Base-by-base conservation (phyloP, 1,140 invertebrate species). In the Musca domestica region DNA sequence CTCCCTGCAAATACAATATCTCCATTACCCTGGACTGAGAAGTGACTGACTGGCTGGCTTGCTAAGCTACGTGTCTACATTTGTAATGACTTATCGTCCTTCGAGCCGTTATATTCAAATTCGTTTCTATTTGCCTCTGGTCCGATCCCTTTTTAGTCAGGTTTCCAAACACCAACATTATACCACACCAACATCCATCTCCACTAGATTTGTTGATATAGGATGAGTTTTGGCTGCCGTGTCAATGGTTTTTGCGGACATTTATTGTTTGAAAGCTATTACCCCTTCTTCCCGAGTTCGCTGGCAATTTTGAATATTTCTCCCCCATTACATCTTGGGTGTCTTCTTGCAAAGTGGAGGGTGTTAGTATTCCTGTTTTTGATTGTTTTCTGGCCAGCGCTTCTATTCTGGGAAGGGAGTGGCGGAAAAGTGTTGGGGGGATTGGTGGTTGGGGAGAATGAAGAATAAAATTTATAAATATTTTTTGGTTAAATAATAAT, bases 221-320 rank as follows among this genome's bases (percentile, higher is more conserved):
- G 27, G 27, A 9, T 41, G 34, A 41, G 34, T 41, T 67, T 61
- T 66, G 64, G 34, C 51, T 58, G 64, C 63, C 77, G 78, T 79
- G 77, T 80, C 77, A 80, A 80, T 80, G 77, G 75, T 77, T 79
- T 69, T 80, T 80, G 77, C 77, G 77, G 78, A 80, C 78, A 80
- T 80, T 80, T 80, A 80, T 80, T 80, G 78, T 80, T 80, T 80
- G 78, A 80, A 80, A 80, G 77, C 78, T 80, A 80, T 80, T 80
- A 80, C 77, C 76, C 78, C 73, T 78, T 52, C 66, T 56, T 12
- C 14, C 17, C 27, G 12, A 25, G 9, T 46, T 67, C n/a, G n/a
- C n/a, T 7, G 12, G 46, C 56, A 41, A 61, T 61, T 61, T 61
- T 61, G 34, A 61, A 61, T 27, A 34, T 61, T 61, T 61, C 56